These are phyloP conservation scores for Rousettus leschenaultii DNA, from an alignment of 2,113 vertebrate species.

Conservation along the genomic window DNA sequence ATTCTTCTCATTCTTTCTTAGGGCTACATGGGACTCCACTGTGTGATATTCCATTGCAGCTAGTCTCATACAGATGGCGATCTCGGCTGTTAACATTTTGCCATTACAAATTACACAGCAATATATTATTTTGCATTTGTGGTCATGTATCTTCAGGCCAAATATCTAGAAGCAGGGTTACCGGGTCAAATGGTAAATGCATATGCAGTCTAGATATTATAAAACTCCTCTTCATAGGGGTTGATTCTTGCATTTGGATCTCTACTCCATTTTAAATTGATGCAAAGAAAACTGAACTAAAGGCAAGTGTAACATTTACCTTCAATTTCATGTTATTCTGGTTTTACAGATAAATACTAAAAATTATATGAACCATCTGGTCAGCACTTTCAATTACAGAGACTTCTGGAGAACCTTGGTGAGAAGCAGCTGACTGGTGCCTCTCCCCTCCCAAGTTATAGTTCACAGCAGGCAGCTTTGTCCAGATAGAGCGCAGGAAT, in stretches of 20 bases:
- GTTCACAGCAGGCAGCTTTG: background rate
- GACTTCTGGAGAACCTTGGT: background rate
- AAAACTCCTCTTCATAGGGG: background rate
- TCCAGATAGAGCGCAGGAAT: background rate
- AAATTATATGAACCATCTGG: background rate
- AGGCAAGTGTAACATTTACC: background rate
- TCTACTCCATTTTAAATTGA: background rate
- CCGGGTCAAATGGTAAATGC: background rate
- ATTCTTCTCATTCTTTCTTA: background rate
- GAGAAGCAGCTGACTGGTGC: background rate
- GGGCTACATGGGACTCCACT: background rate
- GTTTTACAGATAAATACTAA: background rate
- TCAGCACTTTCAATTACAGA: background rate
- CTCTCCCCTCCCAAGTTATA: background rate
- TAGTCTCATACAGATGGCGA: background rate
- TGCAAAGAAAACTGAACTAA: background rate
- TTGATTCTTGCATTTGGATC: background rate
- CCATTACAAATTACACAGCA: background rate
- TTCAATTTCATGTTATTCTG: background rate
- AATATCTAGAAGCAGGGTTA: background rate
- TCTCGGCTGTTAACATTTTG: background rate
- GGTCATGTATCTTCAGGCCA: background rate
- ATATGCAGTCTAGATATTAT: background rate
- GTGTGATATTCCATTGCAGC: background rate
- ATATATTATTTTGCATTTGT: background rate